Conservation (phyloP, 2,888 invertebrate genomes). For the Megalurothrips usitatus region DNA sequence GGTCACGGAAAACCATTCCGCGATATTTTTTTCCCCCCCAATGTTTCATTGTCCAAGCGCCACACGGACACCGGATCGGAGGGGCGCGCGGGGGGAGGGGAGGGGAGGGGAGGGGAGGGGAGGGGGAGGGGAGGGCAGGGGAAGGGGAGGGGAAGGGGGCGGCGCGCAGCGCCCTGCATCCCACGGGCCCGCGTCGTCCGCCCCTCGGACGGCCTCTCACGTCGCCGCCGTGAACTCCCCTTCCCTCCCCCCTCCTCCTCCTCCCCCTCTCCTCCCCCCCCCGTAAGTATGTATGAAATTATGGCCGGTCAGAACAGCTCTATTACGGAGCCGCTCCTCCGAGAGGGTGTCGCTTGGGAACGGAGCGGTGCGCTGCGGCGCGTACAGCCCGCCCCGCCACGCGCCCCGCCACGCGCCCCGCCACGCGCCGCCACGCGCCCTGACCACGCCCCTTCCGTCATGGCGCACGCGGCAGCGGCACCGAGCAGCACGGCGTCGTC, state of each 20-base stretch:
- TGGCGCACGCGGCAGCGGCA: too few relatives aligned
- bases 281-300: neutral
- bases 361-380: neutral
- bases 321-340: neutral
- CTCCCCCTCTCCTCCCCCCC: neutral
- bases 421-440: neutral
- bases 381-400: neutral
- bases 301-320: constrained; percentile 4
- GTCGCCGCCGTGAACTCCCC: neutral
- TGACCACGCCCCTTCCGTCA: neutral
- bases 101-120: too few relatives aligned
- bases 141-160: too few relatives aligned
- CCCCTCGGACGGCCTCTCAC: neutral
- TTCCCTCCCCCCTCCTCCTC: neutral
- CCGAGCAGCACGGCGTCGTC: too few relatives aligned
- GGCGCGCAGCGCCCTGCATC: too few relatives aligned
- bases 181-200: neutral
- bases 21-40: too few relatives aligned
- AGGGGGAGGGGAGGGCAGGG: too few relatives aligned
- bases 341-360: neutral
- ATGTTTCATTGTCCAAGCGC: too few relatives aligned
- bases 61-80: too few relatives aligned
- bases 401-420: neutral
- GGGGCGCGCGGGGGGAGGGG: too few relatives aligned
- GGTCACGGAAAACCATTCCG: too few relatives aligned